A percentile compares a stretch with the other conserved stretches of the same genome.
Evolutionary conservation across 2,797 vertebrate genomes (phyloP).

Genomic region (Carapus acus): DNA sequence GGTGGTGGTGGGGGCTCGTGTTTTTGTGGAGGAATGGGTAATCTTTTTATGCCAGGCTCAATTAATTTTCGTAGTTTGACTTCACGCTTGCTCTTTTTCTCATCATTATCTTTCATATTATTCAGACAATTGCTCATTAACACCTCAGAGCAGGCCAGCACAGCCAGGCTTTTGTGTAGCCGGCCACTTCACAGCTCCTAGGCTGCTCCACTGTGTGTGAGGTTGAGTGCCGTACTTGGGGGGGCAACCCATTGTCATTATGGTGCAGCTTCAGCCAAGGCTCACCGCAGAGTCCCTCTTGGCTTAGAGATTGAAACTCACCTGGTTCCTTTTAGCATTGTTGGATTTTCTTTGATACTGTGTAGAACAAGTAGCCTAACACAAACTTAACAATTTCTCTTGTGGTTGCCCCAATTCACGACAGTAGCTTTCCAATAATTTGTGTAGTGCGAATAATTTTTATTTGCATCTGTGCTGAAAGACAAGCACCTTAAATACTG

Average conservation of each 20-base stretch:
- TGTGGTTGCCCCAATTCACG: too few species aligned
- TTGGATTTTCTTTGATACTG: background rate
- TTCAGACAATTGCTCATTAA: constrained; percentile 7
- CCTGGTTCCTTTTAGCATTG: background rate
- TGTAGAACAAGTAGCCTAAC: background rate
- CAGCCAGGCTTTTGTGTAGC: constrained; percentile 8
- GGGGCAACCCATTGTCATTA: constrained; percentile 69
- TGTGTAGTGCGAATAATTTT: too few species aligned
- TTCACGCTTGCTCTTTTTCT: constrained; percentile 66
- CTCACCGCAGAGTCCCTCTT: background rate
- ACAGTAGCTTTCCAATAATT: too few species aligned
- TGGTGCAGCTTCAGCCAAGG: constrained; percentile 9
- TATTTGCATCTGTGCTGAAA: too few species aligned
- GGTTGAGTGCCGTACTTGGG: constrained; percentile 34
- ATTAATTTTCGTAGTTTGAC: constrained; percentile 27
- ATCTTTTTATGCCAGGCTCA: too few species aligned
- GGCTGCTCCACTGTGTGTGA: constrained; percentile 13
- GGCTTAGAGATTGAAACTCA: background rate
- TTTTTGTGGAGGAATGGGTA: background rate
- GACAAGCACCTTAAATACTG: too few species aligned
- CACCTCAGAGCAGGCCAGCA: constrained; percentile 11
- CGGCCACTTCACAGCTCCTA: constrained; percentile 9
- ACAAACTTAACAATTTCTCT: too few species aligned
- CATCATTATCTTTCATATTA: constrained; percentile 10
- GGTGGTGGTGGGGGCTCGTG: background rate